Evolutionary conservation across 1,140 invertebrate genomes (phyloP).

Genomic region (Cydia strobilella): DNA sequence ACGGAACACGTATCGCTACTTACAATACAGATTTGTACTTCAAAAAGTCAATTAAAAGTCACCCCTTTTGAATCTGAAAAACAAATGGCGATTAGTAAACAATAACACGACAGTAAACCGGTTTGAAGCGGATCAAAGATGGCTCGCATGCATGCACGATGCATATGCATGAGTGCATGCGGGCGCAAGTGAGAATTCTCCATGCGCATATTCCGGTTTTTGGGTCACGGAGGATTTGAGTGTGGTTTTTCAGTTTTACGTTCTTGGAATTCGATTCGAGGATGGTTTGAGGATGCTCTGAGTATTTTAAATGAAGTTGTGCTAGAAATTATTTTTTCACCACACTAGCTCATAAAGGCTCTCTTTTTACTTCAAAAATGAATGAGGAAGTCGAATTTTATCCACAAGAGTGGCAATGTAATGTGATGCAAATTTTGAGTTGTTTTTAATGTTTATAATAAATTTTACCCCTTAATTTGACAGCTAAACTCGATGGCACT

Average conservation of each 20-base stretch:
- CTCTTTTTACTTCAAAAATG: too few relatives aligned
- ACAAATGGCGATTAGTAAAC: conserved; percentile 29
- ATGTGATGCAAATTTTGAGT: too few relatives aligned
- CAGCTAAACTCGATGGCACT: too few relatives aligned
- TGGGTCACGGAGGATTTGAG: conserved; percentile 1
- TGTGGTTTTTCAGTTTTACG: neutral
- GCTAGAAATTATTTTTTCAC: too few relatives aligned
- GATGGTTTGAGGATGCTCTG: too few relatives aligned
- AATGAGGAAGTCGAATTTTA: too few relatives aligned
- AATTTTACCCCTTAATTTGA: too few relatives aligned
- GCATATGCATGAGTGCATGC: conserved; percentile 21
- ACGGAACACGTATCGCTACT: neutral
- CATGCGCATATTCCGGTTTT: conserved; percentile 8
- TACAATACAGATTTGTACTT: neutral
- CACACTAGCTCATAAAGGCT: too few relatives aligned
- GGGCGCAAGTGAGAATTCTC: conserved; percentile 15
- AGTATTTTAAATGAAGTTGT: too few relatives aligned
- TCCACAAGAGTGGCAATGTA: too few relatives aligned
- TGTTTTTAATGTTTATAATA: too few relatives aligned
- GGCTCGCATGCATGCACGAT: conserved; percentile 35
- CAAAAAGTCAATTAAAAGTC: conserved; percentile 12
- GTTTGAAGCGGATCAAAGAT: conserved; percentile 26
- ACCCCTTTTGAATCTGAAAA: neutral
- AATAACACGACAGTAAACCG: conserved; percentile 23
- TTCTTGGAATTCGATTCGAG: neutral